Conservation (phyloP, 2,888 invertebrate genomes). For the Trachelus tabidus region DNA sequence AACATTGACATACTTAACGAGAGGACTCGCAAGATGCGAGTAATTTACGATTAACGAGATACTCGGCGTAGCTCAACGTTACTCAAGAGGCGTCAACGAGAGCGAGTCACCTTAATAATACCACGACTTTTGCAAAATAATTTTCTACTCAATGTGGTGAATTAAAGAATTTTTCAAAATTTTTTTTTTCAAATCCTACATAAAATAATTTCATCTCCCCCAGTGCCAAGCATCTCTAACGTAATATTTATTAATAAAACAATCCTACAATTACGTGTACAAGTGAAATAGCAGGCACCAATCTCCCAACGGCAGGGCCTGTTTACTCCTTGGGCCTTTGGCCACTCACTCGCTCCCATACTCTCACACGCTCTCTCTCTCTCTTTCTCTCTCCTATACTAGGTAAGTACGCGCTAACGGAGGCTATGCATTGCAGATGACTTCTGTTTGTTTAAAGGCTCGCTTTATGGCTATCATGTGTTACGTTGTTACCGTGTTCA, state of each 20-base stretch:
- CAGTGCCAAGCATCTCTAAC: not conserved
- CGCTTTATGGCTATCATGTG: conserved; percentile 49
- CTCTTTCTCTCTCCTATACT: not conserved
- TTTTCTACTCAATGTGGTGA: not conserved
- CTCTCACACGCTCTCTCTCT: not conserved
- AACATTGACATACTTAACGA: conserved; percentile 60
- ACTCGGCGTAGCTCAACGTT: not conserved
- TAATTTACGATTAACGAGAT: conserved; percentile 53
- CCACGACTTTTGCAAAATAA: not conserved
- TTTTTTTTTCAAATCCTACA: not conserved
- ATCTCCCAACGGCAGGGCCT: not conserved
- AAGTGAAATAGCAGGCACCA: not conserved
- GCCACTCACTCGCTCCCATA: not conserved
- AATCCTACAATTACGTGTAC: not conserved
- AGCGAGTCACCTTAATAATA: not conserved
- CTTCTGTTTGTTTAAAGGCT: conserved; percentile 47
- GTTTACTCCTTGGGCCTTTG: not conserved
- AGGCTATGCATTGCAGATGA: conserved; percentile 37
- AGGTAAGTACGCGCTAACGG: conserved; percentile 27
- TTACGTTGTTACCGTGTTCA: conserved; percentile 32
- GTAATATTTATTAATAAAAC: not conserved
- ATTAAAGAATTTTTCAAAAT: not conserved
- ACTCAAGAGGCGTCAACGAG: not conserved
- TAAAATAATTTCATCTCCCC: not conserved
- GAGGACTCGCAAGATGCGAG: conserved; percentile 39